Conservation (phyloP, 2,888 invertebrate species). For the Operophtera brumata region DNA sequence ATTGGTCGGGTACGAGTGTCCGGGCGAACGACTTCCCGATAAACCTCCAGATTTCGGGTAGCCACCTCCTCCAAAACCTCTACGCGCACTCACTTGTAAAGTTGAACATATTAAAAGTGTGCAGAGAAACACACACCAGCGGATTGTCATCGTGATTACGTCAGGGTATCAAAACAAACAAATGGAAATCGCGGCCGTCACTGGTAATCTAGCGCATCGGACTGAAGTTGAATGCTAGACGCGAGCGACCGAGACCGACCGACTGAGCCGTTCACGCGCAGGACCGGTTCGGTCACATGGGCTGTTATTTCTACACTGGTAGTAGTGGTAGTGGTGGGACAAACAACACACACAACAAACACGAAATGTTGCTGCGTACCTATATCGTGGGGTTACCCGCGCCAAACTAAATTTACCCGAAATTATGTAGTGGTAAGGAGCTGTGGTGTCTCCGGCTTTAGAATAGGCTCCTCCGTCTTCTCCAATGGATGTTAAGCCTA, state of each 20-base stretch:
- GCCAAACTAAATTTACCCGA: neutral
- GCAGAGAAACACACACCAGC: constrained; percentile 51
- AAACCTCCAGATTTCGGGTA: constrained; percentile 45
- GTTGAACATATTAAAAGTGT: constrained; percentile 47
- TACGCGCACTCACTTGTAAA: constrained; percentile 34
- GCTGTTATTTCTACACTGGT: constrained; percentile 20
- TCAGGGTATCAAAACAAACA: constrained; percentile 28
- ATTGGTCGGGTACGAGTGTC: constrained; percentile 49
- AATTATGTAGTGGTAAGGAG: neutral
- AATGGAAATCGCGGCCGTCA: constrained; percentile 32
- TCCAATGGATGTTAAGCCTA: too few species aligned
- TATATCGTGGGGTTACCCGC: constrained; percentile 4
- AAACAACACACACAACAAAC: neutral
- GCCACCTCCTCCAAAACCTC: constrained; percentile 32
- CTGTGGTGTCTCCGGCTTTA: neutral
- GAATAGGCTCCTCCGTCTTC: too few species aligned
- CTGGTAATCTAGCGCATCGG: constrained; percentile 45
- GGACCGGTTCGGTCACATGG: constrained; percentile 16
- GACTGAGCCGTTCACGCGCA: constrained; percentile 6
- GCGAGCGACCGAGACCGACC: too few species aligned
- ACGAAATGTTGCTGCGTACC: constrained; percentile 2
- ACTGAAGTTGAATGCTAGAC: constrained; percentile 35
- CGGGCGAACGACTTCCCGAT: constrained; percentile 32
- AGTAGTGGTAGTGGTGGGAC: too few species aligned
- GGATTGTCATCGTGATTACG: constrained; percentile 44